Evolutionary conservation across 2,888 invertebrate genomes (phyloP).

Genomic region (Liopterus haemorrhoidalis): DNA sequence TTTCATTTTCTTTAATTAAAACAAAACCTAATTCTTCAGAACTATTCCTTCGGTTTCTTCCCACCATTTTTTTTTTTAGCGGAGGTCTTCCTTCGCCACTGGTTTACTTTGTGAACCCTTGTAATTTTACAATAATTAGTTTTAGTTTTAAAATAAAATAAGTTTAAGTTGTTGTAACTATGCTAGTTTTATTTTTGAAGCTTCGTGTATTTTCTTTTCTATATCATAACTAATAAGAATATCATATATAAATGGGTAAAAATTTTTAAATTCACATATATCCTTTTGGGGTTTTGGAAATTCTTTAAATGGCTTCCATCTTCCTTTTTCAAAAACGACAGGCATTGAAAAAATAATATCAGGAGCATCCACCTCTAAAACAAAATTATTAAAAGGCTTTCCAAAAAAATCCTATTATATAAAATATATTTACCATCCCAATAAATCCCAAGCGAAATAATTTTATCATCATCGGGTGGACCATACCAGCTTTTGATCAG

Average conservation of each 20-base stretch:
- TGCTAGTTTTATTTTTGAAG: too few species aligned
- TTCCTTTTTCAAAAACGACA: conserved; percentile 42
- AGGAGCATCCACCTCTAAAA: conserved; percentile 37
- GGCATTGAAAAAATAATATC: conserved; percentile 56
- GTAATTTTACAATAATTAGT: too few species aligned
- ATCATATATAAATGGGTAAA: conserved; percentile 21
- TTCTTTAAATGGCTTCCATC: conserved; percentile 45
- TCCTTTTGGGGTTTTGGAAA: conserved; percentile 34
- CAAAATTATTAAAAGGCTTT: conserved; percentile 1
- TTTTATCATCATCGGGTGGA: conserved; percentile 41
- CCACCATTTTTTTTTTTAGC: too few species aligned
- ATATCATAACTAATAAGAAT: conserved; percentile 12
- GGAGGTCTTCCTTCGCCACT: too few species aligned
- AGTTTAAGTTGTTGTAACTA: too few species aligned
- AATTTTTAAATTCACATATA: conserved; percentile 22
- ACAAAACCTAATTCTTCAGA: too few species aligned
- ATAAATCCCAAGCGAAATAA: conserved; percentile 51
- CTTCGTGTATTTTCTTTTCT: conserved; percentile 9
- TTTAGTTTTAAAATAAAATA: too few species aligned
- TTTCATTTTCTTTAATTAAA: too few species aligned
- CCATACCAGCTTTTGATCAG: conserved; percentile 51
- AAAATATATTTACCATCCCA: conserved; percentile 52
- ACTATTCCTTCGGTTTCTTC: too few species aligned
- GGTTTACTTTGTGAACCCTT: too few species aligned
- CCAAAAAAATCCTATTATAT: conserved; percentile 2